A percentile compares a stretch with the other conserved stretches of the same genome.
Evolutionary conservation across 2,888 invertebrate genomes (phyloP).

Genomic region (Eupithecia subumbrata): DNA sequence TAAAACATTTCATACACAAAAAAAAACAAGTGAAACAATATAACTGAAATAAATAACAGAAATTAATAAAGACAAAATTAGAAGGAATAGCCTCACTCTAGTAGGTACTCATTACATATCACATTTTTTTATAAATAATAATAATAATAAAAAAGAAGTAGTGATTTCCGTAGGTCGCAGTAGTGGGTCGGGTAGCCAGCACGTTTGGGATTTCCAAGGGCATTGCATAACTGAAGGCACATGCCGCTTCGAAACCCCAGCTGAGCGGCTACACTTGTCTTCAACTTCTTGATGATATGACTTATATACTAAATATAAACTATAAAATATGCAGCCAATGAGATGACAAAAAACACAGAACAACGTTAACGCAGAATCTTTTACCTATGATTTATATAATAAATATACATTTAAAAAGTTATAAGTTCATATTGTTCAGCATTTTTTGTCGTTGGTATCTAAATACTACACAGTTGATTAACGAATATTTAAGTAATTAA

Average conservation of each 20-base stretch:
- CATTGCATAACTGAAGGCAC: slow-evolving; percentile 89
- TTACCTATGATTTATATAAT: too few relatives aligned
- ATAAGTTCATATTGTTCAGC: background rate
- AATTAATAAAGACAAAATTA: too few relatives aligned
- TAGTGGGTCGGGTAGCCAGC: slow-evolving; percentile 72
- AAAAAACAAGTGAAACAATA: too few relatives aligned
- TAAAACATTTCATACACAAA: too few relatives aligned
- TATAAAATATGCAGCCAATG: background rate
- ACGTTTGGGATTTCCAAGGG: slow-evolving; percentile 94
- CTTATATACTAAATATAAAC: background rate
- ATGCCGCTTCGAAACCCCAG: slow-evolving; percentile 93
- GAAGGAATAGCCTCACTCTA: too few relatives aligned
- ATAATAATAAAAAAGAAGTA: too few relatives aligned
- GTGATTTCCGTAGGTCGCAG: slow-evolving; percentile 14
- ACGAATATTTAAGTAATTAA: too few relatives aligned
- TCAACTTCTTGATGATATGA: slow-evolving; percentile 9
- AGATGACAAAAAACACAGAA: background rate
- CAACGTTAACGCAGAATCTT: background rate
- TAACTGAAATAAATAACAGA: too few relatives aligned
- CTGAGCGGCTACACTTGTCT: slow-evolving; percentile 84
- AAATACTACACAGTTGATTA: too few relatives aligned
- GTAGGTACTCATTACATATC: background rate
- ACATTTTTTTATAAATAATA: background rate
- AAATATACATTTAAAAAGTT: background rate
- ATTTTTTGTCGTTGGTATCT: background rate